Conservation (phyloP, 2,113 vertebrate genomes). For the Pterocles orientalis region DNA sequence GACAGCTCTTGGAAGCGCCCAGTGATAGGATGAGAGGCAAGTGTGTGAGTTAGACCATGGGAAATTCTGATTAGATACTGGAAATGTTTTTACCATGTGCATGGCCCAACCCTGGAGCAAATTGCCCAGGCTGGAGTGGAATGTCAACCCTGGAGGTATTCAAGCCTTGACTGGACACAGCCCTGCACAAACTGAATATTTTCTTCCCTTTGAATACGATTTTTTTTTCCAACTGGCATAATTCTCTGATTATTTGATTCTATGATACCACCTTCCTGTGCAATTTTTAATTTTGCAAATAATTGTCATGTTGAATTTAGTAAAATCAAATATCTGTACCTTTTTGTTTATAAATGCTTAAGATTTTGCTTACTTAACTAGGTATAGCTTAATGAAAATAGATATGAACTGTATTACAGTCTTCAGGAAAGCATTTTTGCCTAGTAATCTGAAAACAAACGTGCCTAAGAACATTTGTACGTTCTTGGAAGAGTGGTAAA, state of each 20-base stretch:
- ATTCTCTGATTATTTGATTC: background rate
- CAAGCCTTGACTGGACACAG: background rate
- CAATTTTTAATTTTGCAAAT: background rate
- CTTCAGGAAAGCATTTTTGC: background rate
- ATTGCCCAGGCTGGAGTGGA: background rate
- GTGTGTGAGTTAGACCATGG: background rate
- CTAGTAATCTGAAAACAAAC: background rate
- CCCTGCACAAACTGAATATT: background rate
- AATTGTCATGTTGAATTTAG: background rate
- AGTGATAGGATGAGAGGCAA: background rate
- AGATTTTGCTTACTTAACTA: background rate
- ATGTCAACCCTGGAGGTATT: background rate
- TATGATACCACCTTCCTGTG: background rate
- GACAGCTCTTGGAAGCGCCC: background rate
- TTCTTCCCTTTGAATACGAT: background rate
- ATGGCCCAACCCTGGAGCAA: background rate
- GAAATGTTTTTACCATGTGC: background rate
- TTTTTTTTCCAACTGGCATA: background rate
- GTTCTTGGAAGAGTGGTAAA: background rate
- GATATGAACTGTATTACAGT: background rate
- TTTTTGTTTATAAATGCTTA: background rate
- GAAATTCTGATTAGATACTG: background rate
- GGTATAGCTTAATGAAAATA: background rate
- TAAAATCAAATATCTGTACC: background rate
- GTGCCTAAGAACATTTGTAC: background rate